Base-by-base conservation (phyloP, 2,113 vertebrate species). In the Thalassarche chlororhynchos region DNA sequence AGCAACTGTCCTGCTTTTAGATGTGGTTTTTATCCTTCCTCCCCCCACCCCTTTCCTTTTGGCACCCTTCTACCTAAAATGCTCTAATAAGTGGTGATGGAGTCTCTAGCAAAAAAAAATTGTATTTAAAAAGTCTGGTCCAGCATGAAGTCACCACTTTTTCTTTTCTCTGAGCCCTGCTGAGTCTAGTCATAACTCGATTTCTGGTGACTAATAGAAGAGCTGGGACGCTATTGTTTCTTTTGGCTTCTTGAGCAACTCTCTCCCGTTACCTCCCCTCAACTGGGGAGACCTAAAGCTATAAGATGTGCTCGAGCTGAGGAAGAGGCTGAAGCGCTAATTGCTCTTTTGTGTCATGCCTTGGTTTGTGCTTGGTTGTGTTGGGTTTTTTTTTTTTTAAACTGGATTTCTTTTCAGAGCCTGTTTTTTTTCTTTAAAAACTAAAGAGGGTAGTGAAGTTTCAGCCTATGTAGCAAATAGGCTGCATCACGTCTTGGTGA, bases 161-260 rank as follows among this genome's bases (percentile, higher is more conserved):
- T 90, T 92, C 95, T 95, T 92, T 70, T 62, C 91, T 81, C 69
- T 62, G 77, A 95, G 84, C 87, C 94, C 93, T 95, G 95, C 94
- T 94, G 93, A 57, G 87, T 95, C 93, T 90, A 88, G 94, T 95
- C 96, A 21, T 82, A 91, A 93, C 95, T 89, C 28, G 78, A 89
- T 97, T 89, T 85, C 87, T 93, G 91, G 93, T 85, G 91, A 75
- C 90, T 95, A 90, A 90, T 29, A 36, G 71, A 61, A 20, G 70
- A 91, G 95, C 84, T 54, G 91, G 72, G 94, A 93, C 34, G 6
- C 95, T 96, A 93, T 96, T 96, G 95, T 96, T 96, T 96, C 95
- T 93, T 79, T 96, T 95, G 94, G 93, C 95, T 94, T 95, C 95
- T 96, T 95, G 93, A 97, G 94, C 94, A 96, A 93, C 80, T 79